Conservation (phyloP, 1,140 invertebrate genomes). For the Panonychus citri region DNA sequence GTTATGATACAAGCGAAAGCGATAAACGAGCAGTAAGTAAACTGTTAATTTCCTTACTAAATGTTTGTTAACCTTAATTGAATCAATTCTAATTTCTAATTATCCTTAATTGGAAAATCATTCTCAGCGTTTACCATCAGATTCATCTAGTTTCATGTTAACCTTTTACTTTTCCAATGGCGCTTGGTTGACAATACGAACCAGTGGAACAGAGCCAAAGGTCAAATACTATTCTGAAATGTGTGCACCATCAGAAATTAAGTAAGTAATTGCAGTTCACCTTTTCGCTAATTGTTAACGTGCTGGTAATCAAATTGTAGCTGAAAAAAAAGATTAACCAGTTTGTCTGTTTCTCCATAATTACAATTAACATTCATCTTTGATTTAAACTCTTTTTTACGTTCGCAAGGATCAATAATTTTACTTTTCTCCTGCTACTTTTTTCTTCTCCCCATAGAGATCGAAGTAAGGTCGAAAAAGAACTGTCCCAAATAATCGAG, state of each 20-base stretch:
- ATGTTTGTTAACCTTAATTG: no score
- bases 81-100: not conserved
- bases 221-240: slow-evolving; percentile 92
- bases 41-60: not conserved
- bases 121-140: slow-evolving; percentile 38
- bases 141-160: slow-evolving; percentile 73
- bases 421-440: no score
- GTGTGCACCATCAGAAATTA: slow-evolving; percentile 36
- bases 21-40: slow-evolving; percentile 39
- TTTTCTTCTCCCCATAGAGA: no score
- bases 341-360: no score
- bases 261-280: slow-evolving; percentile 30
- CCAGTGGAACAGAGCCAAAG: slow-evolving; percentile 96
- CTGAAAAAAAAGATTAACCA: no score
- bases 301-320: no score
- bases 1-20: slow-evolving; percentile 49
- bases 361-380: no score
- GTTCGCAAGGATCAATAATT: no score
- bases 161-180: slow-evolving; percentile 77
- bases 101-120: not conserved
- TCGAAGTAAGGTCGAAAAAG: no score
- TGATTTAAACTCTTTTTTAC: no score
- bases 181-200: slow-evolving; percentile 60
- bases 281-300: no score
- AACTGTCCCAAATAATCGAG: no score